Conservation (phyloP, 2,113 vertebrate genomes). For the Xiphorhynchus elegans region DNA sequence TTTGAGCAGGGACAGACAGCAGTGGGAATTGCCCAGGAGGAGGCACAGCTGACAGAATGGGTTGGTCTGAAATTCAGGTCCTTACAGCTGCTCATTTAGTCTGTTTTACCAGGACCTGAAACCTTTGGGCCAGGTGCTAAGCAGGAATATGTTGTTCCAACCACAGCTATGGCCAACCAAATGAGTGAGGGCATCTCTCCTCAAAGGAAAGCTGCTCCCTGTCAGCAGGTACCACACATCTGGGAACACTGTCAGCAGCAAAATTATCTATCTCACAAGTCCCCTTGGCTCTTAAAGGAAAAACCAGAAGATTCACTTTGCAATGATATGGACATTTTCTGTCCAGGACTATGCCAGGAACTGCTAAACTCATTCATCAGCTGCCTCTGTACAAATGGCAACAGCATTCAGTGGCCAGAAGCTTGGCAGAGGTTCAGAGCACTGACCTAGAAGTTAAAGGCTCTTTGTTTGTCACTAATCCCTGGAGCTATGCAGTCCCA, state of each 20-base stretch:
- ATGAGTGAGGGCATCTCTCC: background rate
- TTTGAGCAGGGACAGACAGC: background rate
- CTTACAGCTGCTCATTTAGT: background rate
- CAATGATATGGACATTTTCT: background rate
- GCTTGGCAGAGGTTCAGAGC: constrained; percentile 41
- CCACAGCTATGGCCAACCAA: background rate
- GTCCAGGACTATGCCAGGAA: background rate
- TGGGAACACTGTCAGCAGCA: background rate
- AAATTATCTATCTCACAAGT: background rate
- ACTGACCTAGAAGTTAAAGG: constrained; percentile 66
- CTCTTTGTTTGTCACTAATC: constrained; percentile 62
- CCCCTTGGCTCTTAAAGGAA: background rate
- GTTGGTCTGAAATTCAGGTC: background rate
- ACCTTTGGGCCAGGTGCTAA: background rate
- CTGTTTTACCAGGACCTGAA: background rate
- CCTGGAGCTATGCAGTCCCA: constrained; percentile 52
- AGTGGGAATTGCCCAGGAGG: background rate
- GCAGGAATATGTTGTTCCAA: background rate
- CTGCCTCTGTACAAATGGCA: constrained; percentile 9
- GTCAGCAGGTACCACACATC: background rate
- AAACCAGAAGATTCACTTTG: background rate
- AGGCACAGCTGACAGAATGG: background rate
- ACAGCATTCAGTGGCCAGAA: constrained; percentile 7
- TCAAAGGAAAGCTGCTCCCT: background rate
- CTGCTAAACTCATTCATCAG: constrained; percentile 40